Percentiles rank a stretch among this genome's conserved stretches.
phyloP scores from a whole-genome alignment of 1,140 invertebrate genomes.

The Dendroctonus valens region DNA sequence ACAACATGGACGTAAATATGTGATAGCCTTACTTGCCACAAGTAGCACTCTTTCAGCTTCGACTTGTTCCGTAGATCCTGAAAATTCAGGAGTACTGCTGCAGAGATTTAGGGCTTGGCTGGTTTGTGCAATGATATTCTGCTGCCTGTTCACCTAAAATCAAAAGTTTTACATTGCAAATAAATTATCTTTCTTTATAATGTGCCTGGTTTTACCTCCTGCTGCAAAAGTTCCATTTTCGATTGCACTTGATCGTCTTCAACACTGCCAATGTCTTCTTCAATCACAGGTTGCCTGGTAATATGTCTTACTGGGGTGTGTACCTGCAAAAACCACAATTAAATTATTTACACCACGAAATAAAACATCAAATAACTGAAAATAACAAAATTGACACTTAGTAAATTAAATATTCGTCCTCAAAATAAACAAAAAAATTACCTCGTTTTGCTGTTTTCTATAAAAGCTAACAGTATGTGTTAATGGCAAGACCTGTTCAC shows the following conservation, averaged over 20 bases:
- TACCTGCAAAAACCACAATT: slow-evolving; percentile 23
- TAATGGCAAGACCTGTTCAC: slow-evolving; percentile 57
- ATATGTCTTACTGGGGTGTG: slow-evolving; percentile 51
- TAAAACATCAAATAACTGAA: too few relatives aligned
- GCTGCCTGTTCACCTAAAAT: slow-evolving; percentile 65
- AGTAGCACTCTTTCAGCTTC: slow-evolving; percentile 89
- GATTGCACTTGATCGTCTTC: slow-evolving; percentile 54
- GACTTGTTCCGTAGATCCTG: slow-evolving; percentile 87
- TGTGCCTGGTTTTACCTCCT: slow-evolving; percentile 52
- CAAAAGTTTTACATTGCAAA: background rate
- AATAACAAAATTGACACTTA: too few relatives aligned
- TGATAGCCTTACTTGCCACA: slow-evolving; percentile 71
- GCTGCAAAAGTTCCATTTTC: slow-evolving; percentile 67
- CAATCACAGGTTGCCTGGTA: slow-evolving; percentile 40
- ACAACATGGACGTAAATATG: background rate
- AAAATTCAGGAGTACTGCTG: slow-evolving; percentile 80
- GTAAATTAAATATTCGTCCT: too few relatives aligned
- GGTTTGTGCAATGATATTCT: slow-evolving; percentile 85
- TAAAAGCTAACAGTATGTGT: slow-evolving; percentile 85
- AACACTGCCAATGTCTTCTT: slow-evolving; percentile 37
- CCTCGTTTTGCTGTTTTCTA: slow-evolving; percentile 67
- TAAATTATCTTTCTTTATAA: background rate
- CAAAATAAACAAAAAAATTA: slow-evolving; percentile 11
- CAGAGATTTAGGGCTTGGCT: slow-evolving; percentile 91
- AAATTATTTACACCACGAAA: too few relatives aligned